A percentile compares a stretch with the other conserved stretches of the same genome.
phyloP scores from a whole-genome alignment of 2,113 vertebrate species.

The Nibea coibor region DNA sequence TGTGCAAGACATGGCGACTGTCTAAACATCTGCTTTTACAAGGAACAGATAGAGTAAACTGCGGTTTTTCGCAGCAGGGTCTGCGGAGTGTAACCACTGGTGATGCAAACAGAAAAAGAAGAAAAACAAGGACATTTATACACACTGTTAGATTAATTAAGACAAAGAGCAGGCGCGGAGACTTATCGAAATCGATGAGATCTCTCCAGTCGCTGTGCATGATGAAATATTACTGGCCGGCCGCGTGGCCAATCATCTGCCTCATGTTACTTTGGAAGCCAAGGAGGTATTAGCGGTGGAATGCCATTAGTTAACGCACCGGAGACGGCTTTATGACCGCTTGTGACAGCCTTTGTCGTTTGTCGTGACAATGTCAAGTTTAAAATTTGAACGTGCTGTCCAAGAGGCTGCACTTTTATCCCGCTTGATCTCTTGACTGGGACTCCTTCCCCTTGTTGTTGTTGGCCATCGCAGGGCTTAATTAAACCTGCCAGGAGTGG shows the following conservation, averaged over 20 bases:
- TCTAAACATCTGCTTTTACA: constrained; percentile 71
- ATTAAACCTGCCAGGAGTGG: constrained; percentile 71
- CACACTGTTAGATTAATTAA: constrained; percentile 17
- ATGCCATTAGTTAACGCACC: constrained; percentile 37
- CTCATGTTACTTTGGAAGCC: constrained; percentile 46
- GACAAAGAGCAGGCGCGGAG: constrained; percentile 20
- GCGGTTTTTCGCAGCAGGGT: constrained; percentile 4
- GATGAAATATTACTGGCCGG: constrained; percentile 46
- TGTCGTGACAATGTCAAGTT: constrained; percentile 29
- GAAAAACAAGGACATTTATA: not conserved
- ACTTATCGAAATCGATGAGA: constrained; percentile 1
- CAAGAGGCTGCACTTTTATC: constrained; percentile 29
- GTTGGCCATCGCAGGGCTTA: constrained; percentile 55
- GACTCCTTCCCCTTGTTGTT: constrained; percentile 38
- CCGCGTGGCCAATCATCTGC: constrained; percentile 52
- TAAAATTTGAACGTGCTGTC: constrained; percentile 30
- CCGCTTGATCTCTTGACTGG: constrained; percentile 36
- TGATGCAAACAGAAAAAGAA: constrained; percentile 28
- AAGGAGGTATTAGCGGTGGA: constrained; percentile 37
- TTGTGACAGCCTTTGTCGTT: constrained; percentile 15
- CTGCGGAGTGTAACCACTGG: constrained; percentile 18
- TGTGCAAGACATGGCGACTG: constrained; percentile 34
- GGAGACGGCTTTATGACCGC: constrained; percentile 44
- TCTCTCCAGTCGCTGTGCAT: not conserved
- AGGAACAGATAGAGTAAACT: constrained; percentile 60